Base-by-base conservation (phyloP, 2,113 vertebrate species). In the Xenopus laevis region DNA sequence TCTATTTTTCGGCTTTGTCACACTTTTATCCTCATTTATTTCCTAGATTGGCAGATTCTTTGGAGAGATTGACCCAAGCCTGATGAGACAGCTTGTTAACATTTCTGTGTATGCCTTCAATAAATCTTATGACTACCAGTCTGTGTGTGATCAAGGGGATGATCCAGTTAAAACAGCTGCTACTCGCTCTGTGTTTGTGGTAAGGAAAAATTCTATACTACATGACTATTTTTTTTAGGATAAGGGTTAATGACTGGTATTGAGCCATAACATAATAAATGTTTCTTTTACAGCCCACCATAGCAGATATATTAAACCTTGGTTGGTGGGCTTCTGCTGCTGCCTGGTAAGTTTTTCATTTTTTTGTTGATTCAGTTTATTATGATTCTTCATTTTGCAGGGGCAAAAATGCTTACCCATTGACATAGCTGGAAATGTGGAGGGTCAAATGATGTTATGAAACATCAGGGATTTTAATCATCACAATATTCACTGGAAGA, bases 91-190 rank as follows among this genome's bases (percentile, higher is more conserved):
- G 70, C 87, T 99, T 70, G 89, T 98, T 78, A 97, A 97, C 79
- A 92, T 92, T 65, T 95, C 95, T 1, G 79, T 99, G 4, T 99
- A 95, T 82, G 92, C 94, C 79, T 97, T 95, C 78, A 98, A 98
- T 78, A 98, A 99, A 84, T 98, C 97, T 0, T 99, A 99, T 0
- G 97, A 99, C 84, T 99, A 97, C 79, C 97, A 98, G 72, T 98
- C 96, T 0, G 92, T 97, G 63, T 99, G 97, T 5, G 95, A 98
- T 86, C 96, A 95, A 0, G 94, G 95, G 78, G 92, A 91, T 61
- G 93, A 96, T 77, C 92, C 93, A 73, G 96, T 94, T 72, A 94
- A 95, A 78, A 96, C 95, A 74, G 95, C 95, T 70, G 96, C 95
- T 27, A 91, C 86, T 47, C 93, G 96, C 79, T 95, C 95, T 4